phyloP scores from a whole-genome alignment of 2,113 vertebrate genomes.

The Bujurquina vittata region DNA sequence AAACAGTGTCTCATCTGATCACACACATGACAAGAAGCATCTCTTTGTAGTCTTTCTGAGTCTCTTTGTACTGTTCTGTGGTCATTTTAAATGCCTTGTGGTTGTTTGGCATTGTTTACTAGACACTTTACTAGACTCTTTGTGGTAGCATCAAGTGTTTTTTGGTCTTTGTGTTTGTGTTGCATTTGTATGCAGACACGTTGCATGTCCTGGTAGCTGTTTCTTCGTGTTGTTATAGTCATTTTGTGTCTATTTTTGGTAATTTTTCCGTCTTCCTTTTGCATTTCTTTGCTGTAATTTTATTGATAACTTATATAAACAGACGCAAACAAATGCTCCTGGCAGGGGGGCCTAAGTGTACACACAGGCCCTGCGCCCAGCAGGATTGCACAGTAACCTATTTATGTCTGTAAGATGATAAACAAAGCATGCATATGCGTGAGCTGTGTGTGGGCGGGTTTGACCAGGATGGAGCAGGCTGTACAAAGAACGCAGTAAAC shows the following conservation, averaged over 20 bases:
- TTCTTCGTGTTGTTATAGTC: not conserved
- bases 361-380: not conserved
- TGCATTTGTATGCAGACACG: not conserved
- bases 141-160: not conserved
- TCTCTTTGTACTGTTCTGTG: not conserved
- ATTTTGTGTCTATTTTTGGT: not conserved
- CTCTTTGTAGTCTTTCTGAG: not conserved
- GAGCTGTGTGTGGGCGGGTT: not conserved
- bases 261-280: not conserved
- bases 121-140: not conserved
- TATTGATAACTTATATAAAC: not conserved
- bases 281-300: not conserved
- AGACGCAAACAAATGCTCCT: not conserved
- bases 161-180: not conserved
- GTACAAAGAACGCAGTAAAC: constrained; percentile 40
- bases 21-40: not conserved
- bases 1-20: not conserved
- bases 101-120: not conserved
- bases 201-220: not conserved
- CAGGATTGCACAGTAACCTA: not conserved
- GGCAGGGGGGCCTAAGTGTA: not conserved
- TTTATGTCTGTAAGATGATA: not conserved
- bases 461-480: constrained; percentile 1
- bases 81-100: not conserved
- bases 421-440: not conserved